Evolutionary conservation across 2,797 vertebrate genomes (phyloP).

Genomic region (Heterohyrax brucei): DNA sequence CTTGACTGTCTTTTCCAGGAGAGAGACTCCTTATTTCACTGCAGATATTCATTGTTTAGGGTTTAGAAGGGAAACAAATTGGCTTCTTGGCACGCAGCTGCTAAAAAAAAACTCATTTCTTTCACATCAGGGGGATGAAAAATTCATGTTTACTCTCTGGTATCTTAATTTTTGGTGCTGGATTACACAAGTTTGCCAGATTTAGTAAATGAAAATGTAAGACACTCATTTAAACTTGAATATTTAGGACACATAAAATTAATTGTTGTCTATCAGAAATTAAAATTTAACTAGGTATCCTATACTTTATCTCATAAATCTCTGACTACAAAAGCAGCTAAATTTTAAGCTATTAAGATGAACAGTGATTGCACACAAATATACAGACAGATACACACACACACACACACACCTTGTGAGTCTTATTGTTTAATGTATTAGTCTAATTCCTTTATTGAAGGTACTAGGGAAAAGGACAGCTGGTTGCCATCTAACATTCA

Average conservation of each 20-base stretch:
- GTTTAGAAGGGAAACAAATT: neutral
- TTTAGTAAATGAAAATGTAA: constrained; percentile 10
- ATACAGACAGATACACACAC: neutral
- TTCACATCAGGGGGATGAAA: neutral
- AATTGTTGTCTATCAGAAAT: constrained; percentile 17
- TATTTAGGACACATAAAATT: neutral
- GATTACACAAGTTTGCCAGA: neutral
- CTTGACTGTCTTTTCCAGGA: neutral
- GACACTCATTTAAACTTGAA: constrained; percentile 1
- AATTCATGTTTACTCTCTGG: neutral
- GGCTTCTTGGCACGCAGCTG: neutral
- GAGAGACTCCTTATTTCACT: neutral
- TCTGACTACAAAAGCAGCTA: neutral
- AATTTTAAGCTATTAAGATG: neutral
- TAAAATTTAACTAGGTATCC: neutral
- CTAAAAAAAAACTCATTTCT: constrained; percentile 10
- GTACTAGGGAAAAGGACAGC: neutral
- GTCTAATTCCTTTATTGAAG: neutral
- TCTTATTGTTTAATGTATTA: neutral
- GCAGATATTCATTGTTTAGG: neutral
- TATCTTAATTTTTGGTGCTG: neutral
- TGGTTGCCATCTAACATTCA: neutral
- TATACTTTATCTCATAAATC: neutral
- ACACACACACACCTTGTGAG: neutral
- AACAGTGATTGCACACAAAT: neutral